Evolutionary conservation across 1,140 invertebrate species (phyloP), one percentile per base, ranked within the genome.

Genomic region (Neotoxoptera formosana): DNA sequence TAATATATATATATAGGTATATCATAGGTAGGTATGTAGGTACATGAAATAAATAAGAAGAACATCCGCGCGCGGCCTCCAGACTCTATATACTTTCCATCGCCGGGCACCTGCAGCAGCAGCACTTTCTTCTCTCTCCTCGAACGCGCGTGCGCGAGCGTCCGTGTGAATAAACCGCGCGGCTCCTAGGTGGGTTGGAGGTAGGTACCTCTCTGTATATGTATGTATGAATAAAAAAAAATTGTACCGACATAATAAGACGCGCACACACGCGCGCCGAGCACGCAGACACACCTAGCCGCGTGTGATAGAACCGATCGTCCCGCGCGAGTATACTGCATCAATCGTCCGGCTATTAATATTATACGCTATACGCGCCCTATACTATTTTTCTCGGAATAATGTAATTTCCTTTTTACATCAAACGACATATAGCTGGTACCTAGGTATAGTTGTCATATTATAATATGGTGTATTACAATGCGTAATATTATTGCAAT

Each of bases 71-170:
- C 91, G 34, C 81, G 91, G 91, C 91, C 81, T 93, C 91, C 91
- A 93, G 81, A 93, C 81, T 93, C n/a, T n/a, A n/a, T n/a, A n/a
- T n/a, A 93, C 91, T 93, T 93, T 93, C 91, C 76, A 93, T 45
- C 76, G 91, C n/a, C 48, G 30, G n/a, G n/a, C 60, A 30, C 60
- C 34, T 60, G 45, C 86, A 84, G 3, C 86, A n/a, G 60, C 30
- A 51, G 25, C 91, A 93, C 91, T 93, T 93, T 93, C 91, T 93
- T 92, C 76, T 93, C 91, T 84, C 48, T 67, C 48, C 30, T 51
- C 23, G 47, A 36, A 23, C 88, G 20, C 45, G 84, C 23, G 23
- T 86, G 88, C 34, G 14, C 88, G 17, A n/a, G n/a, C n/a, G n/a
- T n/a, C n/a, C 17, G 41, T 89, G 30, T 53, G n/a, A 83, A 83